Conservation (phyloP, 2,888 invertebrate genomes). For the Camptogramma bilineatum region DNA sequence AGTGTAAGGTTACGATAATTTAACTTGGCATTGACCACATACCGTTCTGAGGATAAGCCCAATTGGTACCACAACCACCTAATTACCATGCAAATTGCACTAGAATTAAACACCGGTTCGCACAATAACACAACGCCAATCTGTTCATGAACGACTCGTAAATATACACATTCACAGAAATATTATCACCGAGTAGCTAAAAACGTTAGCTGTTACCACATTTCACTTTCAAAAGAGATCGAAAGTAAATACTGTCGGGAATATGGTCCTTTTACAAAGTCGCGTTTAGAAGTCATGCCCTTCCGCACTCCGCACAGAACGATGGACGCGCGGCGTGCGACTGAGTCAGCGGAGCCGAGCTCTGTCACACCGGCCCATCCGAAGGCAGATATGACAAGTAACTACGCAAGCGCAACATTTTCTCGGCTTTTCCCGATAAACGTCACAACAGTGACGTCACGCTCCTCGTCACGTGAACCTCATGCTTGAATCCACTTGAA, state of each 20-base stretch:
- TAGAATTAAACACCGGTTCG: conserved; percentile 52
- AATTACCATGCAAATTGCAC: conserved; percentile 67
- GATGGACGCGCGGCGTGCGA: conserved; percentile 72
- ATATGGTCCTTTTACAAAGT: conserved; percentile 22
- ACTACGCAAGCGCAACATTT: conserved; percentile 78
- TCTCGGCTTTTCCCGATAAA: conserved; percentile 67
- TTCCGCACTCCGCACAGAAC: conserved; percentile 72
- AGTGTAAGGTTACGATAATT: conserved; percentile 27
- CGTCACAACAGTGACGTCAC: conserved; percentile 58
- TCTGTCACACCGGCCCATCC: conserved; percentile 51
- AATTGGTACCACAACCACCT: conserved; percentile 55
- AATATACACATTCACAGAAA: conserved; percentile 18
- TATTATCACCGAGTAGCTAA: conserved; percentile 6
- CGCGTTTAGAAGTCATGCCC: conserved; percentile 51
- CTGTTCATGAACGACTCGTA: conserved; percentile 26
- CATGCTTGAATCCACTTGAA: conserved; percentile 32
- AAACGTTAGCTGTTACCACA: conserved; percentile 4
- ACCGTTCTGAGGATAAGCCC: conserved; percentile 53
- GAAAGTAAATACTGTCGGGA: conserved; percentile 34
- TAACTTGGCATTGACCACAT: conserved; percentile 71
- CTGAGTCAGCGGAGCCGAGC: conserved; percentile 44
- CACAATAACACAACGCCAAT: conserved; percentile 41
- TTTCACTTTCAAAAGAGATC: conserved; percentile 19
- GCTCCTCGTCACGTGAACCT: conserved; percentile 48
- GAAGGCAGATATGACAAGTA: conserved; percentile 63